Base-by-base conservation (phyloP, 2,888 invertebrate genomes). In the Podabrus alpinus region DNA sequence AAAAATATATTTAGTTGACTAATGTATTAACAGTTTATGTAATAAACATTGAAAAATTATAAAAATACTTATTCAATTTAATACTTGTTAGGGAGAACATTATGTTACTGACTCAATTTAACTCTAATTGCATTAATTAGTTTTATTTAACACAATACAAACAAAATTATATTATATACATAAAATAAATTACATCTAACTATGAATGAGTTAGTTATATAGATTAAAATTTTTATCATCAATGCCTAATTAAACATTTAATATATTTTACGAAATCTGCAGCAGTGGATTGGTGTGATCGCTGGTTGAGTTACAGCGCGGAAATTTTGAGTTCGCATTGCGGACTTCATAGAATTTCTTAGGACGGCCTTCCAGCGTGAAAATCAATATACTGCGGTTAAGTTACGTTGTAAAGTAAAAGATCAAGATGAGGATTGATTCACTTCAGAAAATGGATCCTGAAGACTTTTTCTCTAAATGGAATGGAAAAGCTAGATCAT, bases 131-230 rank as follows among this genome's bases (percentile, higher is more conserved):
- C n/a, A 19, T 19, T 64, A 64, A 64, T 64, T 64, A 64, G 17
- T 64, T 64, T 19, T 64, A 19, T 64, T 64, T 64, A 64, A 64
- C 62, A 19, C 19, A 64, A 64, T 64, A 64, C 62, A 64, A 64
- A 64, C 62, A 64, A 64, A 64, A 64, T 64, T 64, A 64, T 64
- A n/a, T 9, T 64, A n/a, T 9, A 19, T 64, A 64, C 62, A 64
- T 64, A 64, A 64, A 64, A 64, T 64, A 64, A 64, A 64, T 64
- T 64, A 64, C n/a, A 13, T 64, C 21, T n/a, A n/a, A n/a, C n/a
- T 17, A 64, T 64, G 62, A 64, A 19, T 19, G 62, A 17, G 19
- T 64, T 64, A 15, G 19, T 19, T 64, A 21, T 45, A 45, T 45
- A 45, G n/a, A 45, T 5, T 7, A n/a, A 45, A 45, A 45, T n/a